phyloP scores from a whole-genome alignment of 2,888 invertebrate species.

The Lissonota sp. region DNA sequence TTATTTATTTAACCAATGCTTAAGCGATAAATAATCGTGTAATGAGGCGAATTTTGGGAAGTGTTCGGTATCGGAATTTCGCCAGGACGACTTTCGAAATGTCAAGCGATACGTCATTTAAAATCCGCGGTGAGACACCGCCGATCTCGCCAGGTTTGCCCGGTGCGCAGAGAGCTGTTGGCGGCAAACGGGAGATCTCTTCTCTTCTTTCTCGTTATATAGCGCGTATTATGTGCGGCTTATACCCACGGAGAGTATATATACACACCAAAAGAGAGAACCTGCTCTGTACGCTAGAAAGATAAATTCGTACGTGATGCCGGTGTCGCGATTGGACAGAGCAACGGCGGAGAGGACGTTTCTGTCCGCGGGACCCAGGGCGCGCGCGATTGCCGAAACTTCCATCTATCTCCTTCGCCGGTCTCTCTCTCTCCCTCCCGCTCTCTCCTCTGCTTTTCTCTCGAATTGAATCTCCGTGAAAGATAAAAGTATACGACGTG shows the following conservation, averaged over 20 bases:
- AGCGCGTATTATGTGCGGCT: neutral
- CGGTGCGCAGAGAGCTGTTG: neutral
- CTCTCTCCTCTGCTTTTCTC: conserved; percentile 39
- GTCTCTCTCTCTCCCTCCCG: conserved; percentile 48
- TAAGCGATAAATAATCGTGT: too few relatives aligned
- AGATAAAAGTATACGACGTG: conserved; percentile 65
- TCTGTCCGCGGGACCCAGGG: conserved; percentile 19
- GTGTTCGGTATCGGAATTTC: neutral
- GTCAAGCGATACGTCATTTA: neutral
- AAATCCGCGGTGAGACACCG: conserved; percentile 9
- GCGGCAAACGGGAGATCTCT: neutral
- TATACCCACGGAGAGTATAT: neutral
- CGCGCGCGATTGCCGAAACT: conserved; percentile 40
- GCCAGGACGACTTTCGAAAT: neutral
- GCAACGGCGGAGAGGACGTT: conserved; percentile 8
- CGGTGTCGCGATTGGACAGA: conserved; percentile 51
- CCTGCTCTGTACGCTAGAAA: conserved; percentile 53
- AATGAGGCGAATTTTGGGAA: too few relatives aligned
- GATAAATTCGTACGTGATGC: conserved; percentile 63
- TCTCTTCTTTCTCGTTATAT: conserved; percentile 18
- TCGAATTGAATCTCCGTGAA: conserved; percentile 56
- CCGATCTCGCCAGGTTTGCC: conserved; percentile 9
- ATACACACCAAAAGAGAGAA: conserved; percentile 19
- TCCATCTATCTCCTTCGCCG: conserved; percentile 46
- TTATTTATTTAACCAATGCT: too few relatives aligned